phyloP scores from a whole-genome alignment of 2,113 vertebrate species.

The Copsychus sechellarum region DNA sequence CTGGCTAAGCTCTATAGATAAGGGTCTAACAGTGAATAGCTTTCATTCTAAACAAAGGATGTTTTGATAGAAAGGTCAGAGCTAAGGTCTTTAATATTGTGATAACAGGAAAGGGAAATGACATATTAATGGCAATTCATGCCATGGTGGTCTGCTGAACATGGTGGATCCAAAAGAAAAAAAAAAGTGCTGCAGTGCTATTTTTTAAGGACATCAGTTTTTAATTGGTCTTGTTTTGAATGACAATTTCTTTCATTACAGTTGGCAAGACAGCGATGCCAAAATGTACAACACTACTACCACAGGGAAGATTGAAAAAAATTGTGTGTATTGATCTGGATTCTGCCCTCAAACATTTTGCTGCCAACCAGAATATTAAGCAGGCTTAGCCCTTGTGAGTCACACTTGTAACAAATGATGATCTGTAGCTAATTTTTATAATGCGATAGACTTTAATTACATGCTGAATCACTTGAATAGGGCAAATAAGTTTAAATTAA shows the following conservation, averaged over 20 bases:
- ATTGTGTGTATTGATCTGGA: not conserved
- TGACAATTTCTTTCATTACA: constrained; percentile 45
- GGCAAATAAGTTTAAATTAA: constrained; percentile 34
- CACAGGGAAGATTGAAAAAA: not conserved
- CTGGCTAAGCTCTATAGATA: constrained; percentile 81
- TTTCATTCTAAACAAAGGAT: constrained; percentile 86
- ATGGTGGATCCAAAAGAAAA: constrained; percentile 45
- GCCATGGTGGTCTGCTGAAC: constrained; percentile 76
- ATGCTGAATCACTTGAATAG: not conserved
- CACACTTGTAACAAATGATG: constrained; percentile 10
- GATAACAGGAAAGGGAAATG: constrained; percentile 87
- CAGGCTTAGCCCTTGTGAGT: constrained; percentile 45
- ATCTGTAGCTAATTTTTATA: constrained; percentile 39
- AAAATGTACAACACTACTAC: constrained; percentile 13
- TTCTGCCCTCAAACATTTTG: not conserved
- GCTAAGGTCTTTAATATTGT: constrained; percentile 81
- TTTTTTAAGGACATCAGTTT: constrained; percentile 29
- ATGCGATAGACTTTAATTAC: not conserved
- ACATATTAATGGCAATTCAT: constrained; percentile 81
- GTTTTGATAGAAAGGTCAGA: constrained; percentile 87
- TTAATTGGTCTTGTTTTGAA: constrained; percentile 51
- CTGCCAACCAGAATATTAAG: constrained; percentile 40
- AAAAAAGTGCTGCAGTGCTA: not conserved
- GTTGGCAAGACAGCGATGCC: not conserved
- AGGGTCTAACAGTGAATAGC: constrained; percentile 77